These are phyloP conservation scores for Paraescarpia echinospica DNA, from an alignment of 1,140 invertebrate species.

Conservation along the genomic window DNA sequence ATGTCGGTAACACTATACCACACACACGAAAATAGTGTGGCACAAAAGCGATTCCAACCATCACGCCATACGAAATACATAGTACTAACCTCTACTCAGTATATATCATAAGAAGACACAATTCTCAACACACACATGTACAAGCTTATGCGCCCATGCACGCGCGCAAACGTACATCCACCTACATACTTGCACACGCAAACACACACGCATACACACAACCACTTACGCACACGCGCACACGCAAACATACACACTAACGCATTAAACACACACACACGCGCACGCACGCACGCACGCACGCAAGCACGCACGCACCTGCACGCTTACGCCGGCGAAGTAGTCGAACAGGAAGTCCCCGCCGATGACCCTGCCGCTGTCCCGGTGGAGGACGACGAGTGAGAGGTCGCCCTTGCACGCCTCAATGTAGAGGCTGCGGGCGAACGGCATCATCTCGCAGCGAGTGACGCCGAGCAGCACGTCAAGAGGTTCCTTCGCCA, in stretches of 20 bases:
- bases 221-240: too few relatives aligned
- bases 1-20: too few relatives aligned
- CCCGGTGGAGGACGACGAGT: background rate
- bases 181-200: too few relatives aligned
- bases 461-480: slow-evolving; percentile 15
- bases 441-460: slow-evolving; percentile 7
- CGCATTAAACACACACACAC: background rate
- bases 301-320: background rate
- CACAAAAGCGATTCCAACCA: too few relatives aligned
- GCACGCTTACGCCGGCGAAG: slow-evolving; percentile 3
- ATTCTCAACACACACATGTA: background rate
- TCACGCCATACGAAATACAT: too few relatives aligned
- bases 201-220: too few relatives aligned
- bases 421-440: slow-evolving; percentile 20
- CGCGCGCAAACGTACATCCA: too few relatives aligned
- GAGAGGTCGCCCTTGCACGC: slow-evolving; percentile 10
- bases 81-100: too few relatives aligned
- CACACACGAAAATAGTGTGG: too few relatives aligned
- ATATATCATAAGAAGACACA: too few relatives aligned
- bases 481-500: slow-evolving; percentile 22
- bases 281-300: background rate
- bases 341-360: slow-evolving; percentile 20
- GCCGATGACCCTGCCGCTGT: background rate
- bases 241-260: too few relatives aligned
- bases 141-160: too few relatives aligned